phyloP scores from a whole-genome alignment of 2,797 vertebrate species.

The Acipenser oxyrinchus region DNA sequence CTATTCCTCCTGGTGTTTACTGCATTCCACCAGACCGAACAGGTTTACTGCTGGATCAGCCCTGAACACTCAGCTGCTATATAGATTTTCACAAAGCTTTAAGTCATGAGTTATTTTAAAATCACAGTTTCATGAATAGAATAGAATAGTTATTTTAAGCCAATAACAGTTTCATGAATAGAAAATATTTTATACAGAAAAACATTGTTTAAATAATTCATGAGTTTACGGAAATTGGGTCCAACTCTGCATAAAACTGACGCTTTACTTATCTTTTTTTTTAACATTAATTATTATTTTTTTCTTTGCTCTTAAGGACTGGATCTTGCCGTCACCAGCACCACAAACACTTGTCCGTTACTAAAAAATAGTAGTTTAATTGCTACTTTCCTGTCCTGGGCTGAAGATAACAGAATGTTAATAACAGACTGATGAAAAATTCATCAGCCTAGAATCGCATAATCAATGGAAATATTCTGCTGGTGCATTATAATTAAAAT shows the following conservation, averaged over 20 bases:
- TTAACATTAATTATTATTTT: constrained; percentile 37
- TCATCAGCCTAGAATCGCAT: constrained; percentile 10
- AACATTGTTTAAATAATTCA: too few species aligned
- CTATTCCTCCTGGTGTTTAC: constrained; percentile 15
- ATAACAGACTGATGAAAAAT: constrained; percentile 15
- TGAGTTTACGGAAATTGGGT: too few species aligned
- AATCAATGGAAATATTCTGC: constrained; percentile 13
- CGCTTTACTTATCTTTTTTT: constrained; percentile 28
- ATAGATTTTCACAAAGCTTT: constrained; percentile 2
- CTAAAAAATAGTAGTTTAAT: constrained; percentile 27
- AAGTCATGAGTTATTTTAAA: constrained; percentile 10
- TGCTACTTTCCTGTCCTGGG: not conserved
- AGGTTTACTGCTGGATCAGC: constrained; percentile 20
- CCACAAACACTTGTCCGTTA: constrained; percentile 48
- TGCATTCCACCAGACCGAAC: constrained; percentile 8
- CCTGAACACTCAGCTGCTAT: constrained; percentile 22
- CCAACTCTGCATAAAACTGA: constrained; percentile 21
- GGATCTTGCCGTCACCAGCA: constrained; percentile 30
- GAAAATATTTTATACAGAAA: too few species aligned
- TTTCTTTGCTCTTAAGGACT: constrained; percentile 15
- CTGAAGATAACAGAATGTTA: constrained; percentile 13
- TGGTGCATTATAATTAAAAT: constrained; percentile 17
- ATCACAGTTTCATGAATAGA: too few species aligned
- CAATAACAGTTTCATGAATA: too few species aligned
- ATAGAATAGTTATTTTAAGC: too few species aligned